Conservation (phyloP, 2,113 vertebrate genomes). For the Hemiscyllium ocellatum region DNA sequence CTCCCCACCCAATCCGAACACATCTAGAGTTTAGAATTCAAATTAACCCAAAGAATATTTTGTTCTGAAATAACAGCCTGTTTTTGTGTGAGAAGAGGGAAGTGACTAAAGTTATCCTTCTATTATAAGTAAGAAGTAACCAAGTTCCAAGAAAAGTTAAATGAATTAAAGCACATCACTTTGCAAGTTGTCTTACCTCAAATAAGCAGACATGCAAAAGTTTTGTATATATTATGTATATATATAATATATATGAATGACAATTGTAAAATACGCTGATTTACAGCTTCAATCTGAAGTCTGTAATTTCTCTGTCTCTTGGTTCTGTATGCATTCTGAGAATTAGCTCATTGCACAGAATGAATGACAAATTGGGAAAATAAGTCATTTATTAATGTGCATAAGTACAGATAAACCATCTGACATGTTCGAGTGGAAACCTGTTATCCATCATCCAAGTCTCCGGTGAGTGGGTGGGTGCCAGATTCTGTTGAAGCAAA, state of each 20-base stretch:
- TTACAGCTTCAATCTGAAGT: not conserved
- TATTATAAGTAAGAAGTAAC: not conserved
- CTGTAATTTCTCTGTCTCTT: not conserved
- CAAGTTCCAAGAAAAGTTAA: not conserved
- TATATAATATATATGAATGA: not conserved
- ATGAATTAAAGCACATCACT: not conserved
- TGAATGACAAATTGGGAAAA: not conserved
- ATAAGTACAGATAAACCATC: not conserved
- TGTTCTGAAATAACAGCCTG: not conserved
- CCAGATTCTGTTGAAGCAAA: not conserved
- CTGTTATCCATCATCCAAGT: not conserved
- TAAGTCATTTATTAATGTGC: not conserved
- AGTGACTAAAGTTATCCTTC: no score
- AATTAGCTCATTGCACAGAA: not conserved
- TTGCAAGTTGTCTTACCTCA: conserved; percentile 3
- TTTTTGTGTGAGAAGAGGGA: not conserved
- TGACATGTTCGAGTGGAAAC: not conserved
- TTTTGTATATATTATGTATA: not conserved
- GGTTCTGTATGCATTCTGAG: not conserved
- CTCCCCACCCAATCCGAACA: not conserved
- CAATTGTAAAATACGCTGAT: not conserved
- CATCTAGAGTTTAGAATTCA: not conserved
- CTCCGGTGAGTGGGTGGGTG: not conserved
- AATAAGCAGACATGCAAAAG: not conserved
- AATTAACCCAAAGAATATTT: not conserved